These are phyloP conservation scores for Ctenomys sociabilis DNA, from an alignment of 2,113 vertebrate genomes.

Conservation along the genomic window DNA sequence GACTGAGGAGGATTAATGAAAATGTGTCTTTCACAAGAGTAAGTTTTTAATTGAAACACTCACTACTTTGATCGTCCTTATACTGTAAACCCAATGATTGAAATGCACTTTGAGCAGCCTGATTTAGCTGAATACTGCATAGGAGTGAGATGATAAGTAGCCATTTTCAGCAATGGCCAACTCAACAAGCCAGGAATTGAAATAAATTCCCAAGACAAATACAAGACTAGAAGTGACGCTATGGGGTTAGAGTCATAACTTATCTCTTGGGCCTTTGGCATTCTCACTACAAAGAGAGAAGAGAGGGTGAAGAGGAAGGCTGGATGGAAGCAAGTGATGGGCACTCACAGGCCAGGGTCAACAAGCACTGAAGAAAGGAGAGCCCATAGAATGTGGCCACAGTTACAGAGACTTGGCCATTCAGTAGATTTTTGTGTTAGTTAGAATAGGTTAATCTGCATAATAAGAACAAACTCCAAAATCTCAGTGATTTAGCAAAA, in stretches of 20 bases:
- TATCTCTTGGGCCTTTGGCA: neutral
- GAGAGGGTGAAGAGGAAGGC: neutral
- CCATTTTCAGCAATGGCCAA: slow-evolving; percentile 59
- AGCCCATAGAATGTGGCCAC: neutral
- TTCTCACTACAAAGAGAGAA: neutral
- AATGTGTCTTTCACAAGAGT: neutral
- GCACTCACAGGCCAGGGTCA: neutral
- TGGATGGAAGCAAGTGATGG: neutral
- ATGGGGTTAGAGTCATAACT: slow-evolving; percentile 4
- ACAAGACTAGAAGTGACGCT: slow-evolving; percentile 28
- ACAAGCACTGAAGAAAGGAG: neutral
- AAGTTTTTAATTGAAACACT: neutral
- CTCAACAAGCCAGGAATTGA: slow-evolving; percentile 40
- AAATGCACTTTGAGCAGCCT: slow-evolving; percentile 57
- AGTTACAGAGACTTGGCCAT: neutral
- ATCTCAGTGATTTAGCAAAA: neutral
- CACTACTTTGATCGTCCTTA: neutral
- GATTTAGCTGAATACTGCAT: slow-evolving; percentile 51
- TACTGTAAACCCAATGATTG: neutral
- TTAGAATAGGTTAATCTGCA: neutral
- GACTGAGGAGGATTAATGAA: neutral
- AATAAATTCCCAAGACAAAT: slow-evolving; percentile 57
- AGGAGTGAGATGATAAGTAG: slow-evolving; percentile 37
- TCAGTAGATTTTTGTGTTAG: neutral
- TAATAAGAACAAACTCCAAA: neutral